Evolutionary conservation across 1,140 invertebrate species (phyloP), one percentile per base, ranked within the genome.

Genomic region (Drosophila sturtevanti): DNA sequence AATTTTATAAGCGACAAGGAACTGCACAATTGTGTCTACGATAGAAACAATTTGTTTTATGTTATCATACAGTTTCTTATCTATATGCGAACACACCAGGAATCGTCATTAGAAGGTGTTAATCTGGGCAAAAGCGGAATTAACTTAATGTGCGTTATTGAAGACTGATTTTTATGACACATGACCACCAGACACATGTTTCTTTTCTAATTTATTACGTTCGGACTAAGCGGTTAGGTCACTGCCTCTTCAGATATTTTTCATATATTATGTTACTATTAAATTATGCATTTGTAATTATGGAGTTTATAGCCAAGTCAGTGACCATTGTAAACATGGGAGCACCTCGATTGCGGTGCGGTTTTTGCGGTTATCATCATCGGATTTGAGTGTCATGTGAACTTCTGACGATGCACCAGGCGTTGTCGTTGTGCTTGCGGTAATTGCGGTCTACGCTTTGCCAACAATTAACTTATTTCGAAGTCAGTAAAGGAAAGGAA

Each of bases 41-140:
- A 97, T 51, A 93, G 96, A 56, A 97, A 97, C 91, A 97, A 97
- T 92, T 92, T 97, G 61, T 96, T 97, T 79, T 95, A 97, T 79
- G 95, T 96, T 4, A 93, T 97, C 5, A 91, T 97, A 34, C 93
- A 97, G 54, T 97, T 97, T 91, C 91, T 97, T 0, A 95, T 97
- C 87, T 94, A 95, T 68, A 94, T 97, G 31, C 96, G 96, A 67
- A 93, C 93, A 5, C 94, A 95, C 79, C 94, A 96, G 81, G 94
- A 96, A 81, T 96, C 96, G 34, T 96, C 96, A 93, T 91, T 97
- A 21, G 96, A 96, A 70, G 93, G 95, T 72, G 94, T 97, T 0
- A 97, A 96, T 92, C 92, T 97, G 35, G 96, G 96, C 63, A 94
- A 94, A 82, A 96, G 95, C 52, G 96, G 96, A 65, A 92, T 97